Conservation (phyloP, 2,888 invertebrate genomes). For the Scrobipalpa costella region DNA sequence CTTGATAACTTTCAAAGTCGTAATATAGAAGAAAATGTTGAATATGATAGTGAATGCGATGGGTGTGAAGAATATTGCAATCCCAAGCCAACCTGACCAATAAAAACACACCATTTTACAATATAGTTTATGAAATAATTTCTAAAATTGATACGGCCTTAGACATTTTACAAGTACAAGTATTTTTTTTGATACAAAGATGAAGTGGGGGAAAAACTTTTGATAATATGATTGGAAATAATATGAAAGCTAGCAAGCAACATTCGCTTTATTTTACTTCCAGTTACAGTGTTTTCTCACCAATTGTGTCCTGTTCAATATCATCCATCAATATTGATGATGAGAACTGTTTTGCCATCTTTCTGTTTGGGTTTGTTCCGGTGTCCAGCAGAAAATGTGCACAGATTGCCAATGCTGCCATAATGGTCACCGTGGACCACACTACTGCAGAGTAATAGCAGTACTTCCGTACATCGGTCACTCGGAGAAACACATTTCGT, state of each 20-base stretch:
- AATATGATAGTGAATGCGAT: slow-evolving; percentile 89
- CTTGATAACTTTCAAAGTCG: slow-evolving; percentile 89
- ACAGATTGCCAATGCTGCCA: slow-evolving; percentile 88
- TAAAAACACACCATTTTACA: neutral
- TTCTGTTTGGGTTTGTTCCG: slow-evolving; percentile 76
- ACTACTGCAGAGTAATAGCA: slow-evolving; percentile 92
- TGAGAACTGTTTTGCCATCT: slow-evolving; percentile 64
- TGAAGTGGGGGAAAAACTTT: no score
- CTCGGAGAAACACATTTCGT: slow-evolving; percentile 90
- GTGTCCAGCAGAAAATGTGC: slow-evolving; percentile 91
- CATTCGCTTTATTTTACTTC: neutral
- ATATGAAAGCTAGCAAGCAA: no score
- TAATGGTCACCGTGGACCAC: slow-evolving; percentile 86
- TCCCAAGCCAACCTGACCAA: slow-evolving; percentile 86
- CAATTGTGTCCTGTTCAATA: slow-evolving; percentile 87
- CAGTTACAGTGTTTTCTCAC: slow-evolving; percentile 53
- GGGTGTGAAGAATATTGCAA: slow-evolving; percentile 91
- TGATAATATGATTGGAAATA: no score
- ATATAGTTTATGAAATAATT: neutral
- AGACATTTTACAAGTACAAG: no score
- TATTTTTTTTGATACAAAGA: no score
- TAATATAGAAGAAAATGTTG: slow-evolving; percentile 89
- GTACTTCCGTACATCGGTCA: slow-evolving; percentile 92
- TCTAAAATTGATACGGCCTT: no score
- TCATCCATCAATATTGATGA: slow-evolving; percentile 75